A percentile compares a stretch with the other conserved stretches of the same genome.
Conservation (phyloP, 2,797 vertebrate genomes). For the Acestrorhynchus altus region DNA sequence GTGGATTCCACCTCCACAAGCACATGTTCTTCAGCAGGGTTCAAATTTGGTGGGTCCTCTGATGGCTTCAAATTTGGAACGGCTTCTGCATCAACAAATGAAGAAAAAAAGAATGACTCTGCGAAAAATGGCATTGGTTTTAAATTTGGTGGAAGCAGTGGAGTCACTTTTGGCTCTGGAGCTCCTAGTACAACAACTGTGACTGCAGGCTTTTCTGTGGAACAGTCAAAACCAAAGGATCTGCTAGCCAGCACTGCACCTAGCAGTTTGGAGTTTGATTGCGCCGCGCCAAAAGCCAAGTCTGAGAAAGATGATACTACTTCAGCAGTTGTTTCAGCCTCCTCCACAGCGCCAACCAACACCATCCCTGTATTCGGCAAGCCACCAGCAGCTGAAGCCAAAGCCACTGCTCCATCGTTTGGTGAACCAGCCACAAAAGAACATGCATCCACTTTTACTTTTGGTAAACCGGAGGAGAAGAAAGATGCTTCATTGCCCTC, state of each 20-base stretch:
- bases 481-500: slow-evolving; percentile 70
- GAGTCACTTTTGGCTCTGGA: slow-evolving; percentile 65
- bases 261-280: slow-evolving; percentile 55
- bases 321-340: slow-evolving; percentile 55
- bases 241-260: slow-evolving; percentile 70
- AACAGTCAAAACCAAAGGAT: slow-evolving; percentile 77
- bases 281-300: slow-evolving; percentile 65
- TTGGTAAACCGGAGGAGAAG: slow-evolving; percentile 86
- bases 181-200: slow-evolving; percentile 72
- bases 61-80: slow-evolving; percentile 77
- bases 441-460: slow-evolving; percentile 73
- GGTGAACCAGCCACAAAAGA: slow-evolving; percentile 71
- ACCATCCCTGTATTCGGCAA: slow-evolving; percentile 68
- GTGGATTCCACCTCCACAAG: slow-evolving; percentile 15
- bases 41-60: slow-evolving; percentile 70
- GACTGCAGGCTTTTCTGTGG: slow-evolving; percentile 80
- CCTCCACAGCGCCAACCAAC: slow-evolving; percentile 39
- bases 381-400: slow-evolving; percentile 46
- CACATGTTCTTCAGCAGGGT: slow-evolving; percentile 63
- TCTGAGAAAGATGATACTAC: slow-evolving; percentile 51
- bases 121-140: slow-evolving; percentile 73
- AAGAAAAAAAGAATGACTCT: slow-evolving; percentile 80
- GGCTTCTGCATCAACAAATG: slow-evolving; percentile 71
- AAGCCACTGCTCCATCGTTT: slow-evolving; percentile 7
- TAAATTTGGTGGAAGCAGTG: slow-evolving; percentile 77